Evolutionary conservation across 2,797 vertebrate genomes (phyloP).

Genomic region (Thaleichthys pacificus): DNA sequence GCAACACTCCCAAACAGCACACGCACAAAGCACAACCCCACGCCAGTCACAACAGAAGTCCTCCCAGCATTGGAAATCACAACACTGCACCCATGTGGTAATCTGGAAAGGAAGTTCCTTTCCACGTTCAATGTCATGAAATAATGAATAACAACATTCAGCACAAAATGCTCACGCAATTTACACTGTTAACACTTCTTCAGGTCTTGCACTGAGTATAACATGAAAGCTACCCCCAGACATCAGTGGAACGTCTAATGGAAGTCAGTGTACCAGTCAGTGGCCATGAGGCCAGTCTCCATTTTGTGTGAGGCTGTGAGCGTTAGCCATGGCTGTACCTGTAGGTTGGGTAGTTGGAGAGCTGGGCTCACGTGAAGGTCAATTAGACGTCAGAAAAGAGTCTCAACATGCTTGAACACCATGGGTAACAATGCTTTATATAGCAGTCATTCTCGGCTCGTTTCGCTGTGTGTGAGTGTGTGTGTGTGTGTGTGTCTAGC

Average conservation of each 20-base stretch:
- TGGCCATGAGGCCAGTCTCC: too few relatives aligned
- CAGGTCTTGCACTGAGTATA: not conserved
- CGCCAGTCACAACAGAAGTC: not conserved
- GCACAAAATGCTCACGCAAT: not conserved
- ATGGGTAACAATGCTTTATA: too few relatives aligned
- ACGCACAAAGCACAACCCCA: not conserved
- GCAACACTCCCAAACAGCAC: not conserved
- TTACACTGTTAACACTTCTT: not conserved
- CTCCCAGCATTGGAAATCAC: not conserved
- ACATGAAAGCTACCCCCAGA: too few relatives aligned
- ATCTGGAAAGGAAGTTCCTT: conserved; percentile 1
- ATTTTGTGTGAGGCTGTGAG: not conserved
- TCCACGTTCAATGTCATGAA: not conserved
- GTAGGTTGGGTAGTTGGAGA: too few relatives aligned
- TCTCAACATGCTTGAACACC: too few relatives aligned
- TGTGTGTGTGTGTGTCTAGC: not conserved
- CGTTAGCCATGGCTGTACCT: not conserved
- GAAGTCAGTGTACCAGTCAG: too few relatives aligned
- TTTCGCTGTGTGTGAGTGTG: not conserved
- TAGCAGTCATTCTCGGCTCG: too few relatives aligned
- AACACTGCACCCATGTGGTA: conserved; percentile 53
- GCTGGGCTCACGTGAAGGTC: too few relatives aligned
- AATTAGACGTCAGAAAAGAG: too few relatives aligned
- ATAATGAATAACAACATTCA: not conserved
- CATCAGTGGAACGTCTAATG: too few relatives aligned